Percentiles rank a stretch among this genome's conserved stretches.
Evolutionary conservation across 2,797 vertebrate genomes (phyloP).

Genomic region (Sebastes cheni): DNA sequence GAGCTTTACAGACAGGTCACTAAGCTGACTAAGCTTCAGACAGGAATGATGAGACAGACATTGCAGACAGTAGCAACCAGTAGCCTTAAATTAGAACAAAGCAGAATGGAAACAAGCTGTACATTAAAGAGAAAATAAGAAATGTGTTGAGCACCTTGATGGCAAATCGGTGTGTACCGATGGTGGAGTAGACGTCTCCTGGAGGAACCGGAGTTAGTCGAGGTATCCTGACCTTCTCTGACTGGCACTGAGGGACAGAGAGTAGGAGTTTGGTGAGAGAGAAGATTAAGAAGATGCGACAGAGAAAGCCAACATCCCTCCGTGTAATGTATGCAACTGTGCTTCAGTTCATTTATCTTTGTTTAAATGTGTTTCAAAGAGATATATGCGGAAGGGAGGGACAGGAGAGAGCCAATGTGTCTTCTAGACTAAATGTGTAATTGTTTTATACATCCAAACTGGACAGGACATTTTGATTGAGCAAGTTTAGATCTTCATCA

Average conservation of each 20-base stretch:
- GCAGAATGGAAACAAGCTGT: not conserved
- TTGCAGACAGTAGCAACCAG: not conserved
- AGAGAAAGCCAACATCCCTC: not conserved
- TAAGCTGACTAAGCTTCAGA: not conserved
- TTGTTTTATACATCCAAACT: not conserved
- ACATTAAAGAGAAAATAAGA: not conserved
- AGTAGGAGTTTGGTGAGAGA: constrained; percentile 5
- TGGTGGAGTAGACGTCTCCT: constrained; percentile 87
- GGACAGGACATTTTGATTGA: not conserved
- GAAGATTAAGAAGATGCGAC: not conserved
- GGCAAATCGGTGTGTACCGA: constrained; percentile 88
- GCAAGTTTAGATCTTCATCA: not conserved
- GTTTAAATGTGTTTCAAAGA: not conserved
- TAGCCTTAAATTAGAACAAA: not conserved
- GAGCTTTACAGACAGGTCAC: not conserved
- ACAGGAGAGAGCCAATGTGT: not conserved
- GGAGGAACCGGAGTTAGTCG: constrained; percentile 84
- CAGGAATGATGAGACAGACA: not conserved
- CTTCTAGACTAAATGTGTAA: not conserved
- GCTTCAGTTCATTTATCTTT: not conserved
- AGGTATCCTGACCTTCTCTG: constrained; percentile 90
- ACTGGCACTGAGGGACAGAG: constrained; percentile 84
- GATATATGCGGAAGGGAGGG: not conserved
- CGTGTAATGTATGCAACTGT: not conserved
- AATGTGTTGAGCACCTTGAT: constrained; percentile 81